phyloP scores from a whole-genome alignment of 2,888 invertebrate genomes.

The Drosophila picticornis region DNA sequence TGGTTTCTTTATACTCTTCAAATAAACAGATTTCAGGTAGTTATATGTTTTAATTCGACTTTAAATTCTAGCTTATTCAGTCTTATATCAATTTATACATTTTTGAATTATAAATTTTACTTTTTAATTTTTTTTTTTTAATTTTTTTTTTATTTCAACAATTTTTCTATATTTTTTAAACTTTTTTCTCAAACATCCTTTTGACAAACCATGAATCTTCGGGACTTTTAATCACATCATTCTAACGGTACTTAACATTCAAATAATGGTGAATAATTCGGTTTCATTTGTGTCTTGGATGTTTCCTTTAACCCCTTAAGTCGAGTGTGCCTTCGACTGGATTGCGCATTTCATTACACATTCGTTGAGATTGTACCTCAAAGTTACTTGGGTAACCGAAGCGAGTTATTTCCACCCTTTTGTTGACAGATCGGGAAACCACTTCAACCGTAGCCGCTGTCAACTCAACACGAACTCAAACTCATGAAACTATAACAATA shows the following conservation, averaged over 20 bases:
- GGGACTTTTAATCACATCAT: not conserved
- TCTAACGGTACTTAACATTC: not conserved
- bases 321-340: not conserved
- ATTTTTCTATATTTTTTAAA: not conserved
- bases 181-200: not conserved
- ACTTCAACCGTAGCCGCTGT: conserved; percentile 59
- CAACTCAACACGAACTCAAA: conserved; percentile 44
- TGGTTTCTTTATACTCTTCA: accelerated
- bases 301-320: not conserved
- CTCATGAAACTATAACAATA: conserved; percentile 75
- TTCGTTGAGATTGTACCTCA: conserved; percentile 31
- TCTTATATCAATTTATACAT: not conserved
- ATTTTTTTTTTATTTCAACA: not conserved
- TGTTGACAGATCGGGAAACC: conserved; percentile 65
- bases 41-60: not conserved
- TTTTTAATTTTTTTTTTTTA: not conserved
- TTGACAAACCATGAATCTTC: not conserved
- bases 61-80: not conserved
- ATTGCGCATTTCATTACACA: conserved; percentile 41
- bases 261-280: conserved; percentile 5
- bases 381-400: conserved; percentile 23
- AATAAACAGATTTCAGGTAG: not conserved
- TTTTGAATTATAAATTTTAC: not conserved
- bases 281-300: conserved; percentile 4
- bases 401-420: conserved; percentile 52